These are phyloP conservation scores for Drosophila arizonae DNA, from an alignment of 1,140 invertebrate species.

Conservation along the genomic window DNA sequence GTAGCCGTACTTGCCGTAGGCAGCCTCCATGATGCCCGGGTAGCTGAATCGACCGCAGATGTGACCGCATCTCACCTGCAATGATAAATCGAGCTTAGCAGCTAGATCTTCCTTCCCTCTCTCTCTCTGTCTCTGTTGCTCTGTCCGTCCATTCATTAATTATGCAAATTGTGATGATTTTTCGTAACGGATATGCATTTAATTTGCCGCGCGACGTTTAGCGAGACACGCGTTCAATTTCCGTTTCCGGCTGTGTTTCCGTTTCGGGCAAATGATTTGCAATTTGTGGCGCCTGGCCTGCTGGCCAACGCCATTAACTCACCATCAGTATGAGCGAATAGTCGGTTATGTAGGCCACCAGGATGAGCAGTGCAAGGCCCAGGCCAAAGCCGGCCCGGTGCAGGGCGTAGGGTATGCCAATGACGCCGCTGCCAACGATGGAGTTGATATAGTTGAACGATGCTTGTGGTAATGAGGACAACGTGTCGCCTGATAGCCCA, in stretches of 20 bases:
- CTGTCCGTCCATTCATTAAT: conserved; percentile 18
- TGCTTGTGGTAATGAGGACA: conserved; percentile 87
- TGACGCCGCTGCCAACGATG: conserved; percentile 95
- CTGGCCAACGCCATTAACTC: conserved; percentile 46
- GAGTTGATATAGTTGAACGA: conserved; percentile 97
- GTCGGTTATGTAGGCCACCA: conserved; percentile 91
- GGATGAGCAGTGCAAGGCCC: conserved; percentile 88
- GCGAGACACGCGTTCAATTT: conserved; percentile 40
- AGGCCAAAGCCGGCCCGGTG: conserved; percentile 91
- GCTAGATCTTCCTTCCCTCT: not conserved
- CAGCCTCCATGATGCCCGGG: conserved; percentile 92
- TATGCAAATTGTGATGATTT: conserved; percentile 35
- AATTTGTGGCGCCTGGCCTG: conserved; percentile 16
- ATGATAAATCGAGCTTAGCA: conserved; percentile 34
- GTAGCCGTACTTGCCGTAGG: conserved; percentile 92
- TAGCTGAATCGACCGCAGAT: conserved; percentile 92
- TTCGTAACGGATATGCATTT: conserved; percentile 25
- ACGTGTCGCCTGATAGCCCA: conserved; percentile 61
- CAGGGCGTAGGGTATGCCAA: conserved; percentile 94
- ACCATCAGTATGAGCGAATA: conserved; percentile 93
- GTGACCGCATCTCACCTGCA: conserved; percentile 86
- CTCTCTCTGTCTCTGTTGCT: conserved; percentile 5
- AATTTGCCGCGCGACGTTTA: conserved; percentile 3
- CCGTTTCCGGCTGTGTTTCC: conserved; percentile 26
- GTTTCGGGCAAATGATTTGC: conserved; percentile 24